Conservation (phyloP, 2,113 vertebrate genomes). For the Mixornis gularis region DNA sequence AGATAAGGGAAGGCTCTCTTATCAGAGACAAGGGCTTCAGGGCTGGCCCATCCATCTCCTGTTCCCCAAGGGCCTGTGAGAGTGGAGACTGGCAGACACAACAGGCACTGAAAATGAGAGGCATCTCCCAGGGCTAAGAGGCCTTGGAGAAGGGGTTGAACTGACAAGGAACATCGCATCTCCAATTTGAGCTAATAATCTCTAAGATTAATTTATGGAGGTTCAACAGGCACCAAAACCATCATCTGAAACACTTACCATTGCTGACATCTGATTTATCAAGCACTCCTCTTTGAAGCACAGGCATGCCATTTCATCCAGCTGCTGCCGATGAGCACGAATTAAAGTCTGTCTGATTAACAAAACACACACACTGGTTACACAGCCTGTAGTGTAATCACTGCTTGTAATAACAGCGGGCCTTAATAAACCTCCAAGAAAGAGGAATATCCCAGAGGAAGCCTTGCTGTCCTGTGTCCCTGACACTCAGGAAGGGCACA, state of each 20-base stretch:
- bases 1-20: neutral
- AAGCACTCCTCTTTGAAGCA: constrained; percentile 76
- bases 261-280: constrained; percentile 71
- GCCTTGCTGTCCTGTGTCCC: neutral
- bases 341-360: constrained; percentile 74
- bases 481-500: neutral
- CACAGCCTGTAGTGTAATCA: neutral
- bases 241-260: constrained; percentile 66
- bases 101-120: neutral
- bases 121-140: neutral
- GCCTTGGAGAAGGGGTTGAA: neutral
- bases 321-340: constrained; percentile 76
- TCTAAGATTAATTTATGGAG: neutral
- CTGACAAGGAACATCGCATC: neutral
- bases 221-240: neutral
- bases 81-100: neutral
- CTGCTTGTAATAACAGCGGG: neutral
- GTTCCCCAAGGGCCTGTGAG: neutral
- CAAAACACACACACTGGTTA: neutral
- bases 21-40: neutral
- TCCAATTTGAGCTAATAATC: neutral
- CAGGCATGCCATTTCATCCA: constrained; percentile 80
- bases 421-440: neutral
- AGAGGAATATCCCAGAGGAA: neutral
- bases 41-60: neutral